These are phyloP conservation scores for Chloroclystis v-ata DNA, from an alignment of 2,888 invertebrate genomes.

Conservation along the genomic window DNA sequence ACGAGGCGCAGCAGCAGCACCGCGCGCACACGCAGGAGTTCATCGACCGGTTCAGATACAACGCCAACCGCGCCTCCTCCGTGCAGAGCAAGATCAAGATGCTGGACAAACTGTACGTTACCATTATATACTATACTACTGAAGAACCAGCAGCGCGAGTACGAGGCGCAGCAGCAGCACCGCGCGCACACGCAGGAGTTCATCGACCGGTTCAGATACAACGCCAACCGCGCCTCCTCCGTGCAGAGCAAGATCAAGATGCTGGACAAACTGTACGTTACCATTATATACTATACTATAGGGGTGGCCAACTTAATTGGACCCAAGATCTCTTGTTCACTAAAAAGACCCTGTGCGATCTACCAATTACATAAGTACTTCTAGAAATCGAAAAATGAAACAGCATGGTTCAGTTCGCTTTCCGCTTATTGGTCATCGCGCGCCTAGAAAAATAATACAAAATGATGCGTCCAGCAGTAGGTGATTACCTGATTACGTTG, in stretches of 20 bases:
- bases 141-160: conserved; percentile 97
- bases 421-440: too few relatives aligned
- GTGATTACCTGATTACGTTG: too few relatives aligned
- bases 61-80: conserved; percentile 98
- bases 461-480: too few relatives aligned
- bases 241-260: conserved; percentile 99
- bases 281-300: too few relatives aligned
- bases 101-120: conserved; percentile 97
- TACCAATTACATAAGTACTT: too few relatives aligned
- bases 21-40: conserved; percentile 98
- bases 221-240: conserved; percentile 98
- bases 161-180: conserved; percentile 97
- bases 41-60: conserved; percentile 98
- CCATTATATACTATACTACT: too few relatives aligned
- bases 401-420: too few relatives aligned
- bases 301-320: too few relatives aligned
- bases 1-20: conserved; percentile 97
- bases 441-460: too few relatives aligned
- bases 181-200: conserved; percentile 98
- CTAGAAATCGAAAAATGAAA: too few relatives aligned
- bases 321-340: too few relatives aligned
- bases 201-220: conserved; percentile 98
- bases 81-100: conserved; percentile 99
- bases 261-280: conserved; percentile 97
- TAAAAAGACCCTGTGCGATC: too few relatives aligned